A percentile compares a stretch with the other conserved stretches of the same genome.
Conservation (phyloP, 2,888 invertebrate species). For the Atethmia centrago region DNA sequence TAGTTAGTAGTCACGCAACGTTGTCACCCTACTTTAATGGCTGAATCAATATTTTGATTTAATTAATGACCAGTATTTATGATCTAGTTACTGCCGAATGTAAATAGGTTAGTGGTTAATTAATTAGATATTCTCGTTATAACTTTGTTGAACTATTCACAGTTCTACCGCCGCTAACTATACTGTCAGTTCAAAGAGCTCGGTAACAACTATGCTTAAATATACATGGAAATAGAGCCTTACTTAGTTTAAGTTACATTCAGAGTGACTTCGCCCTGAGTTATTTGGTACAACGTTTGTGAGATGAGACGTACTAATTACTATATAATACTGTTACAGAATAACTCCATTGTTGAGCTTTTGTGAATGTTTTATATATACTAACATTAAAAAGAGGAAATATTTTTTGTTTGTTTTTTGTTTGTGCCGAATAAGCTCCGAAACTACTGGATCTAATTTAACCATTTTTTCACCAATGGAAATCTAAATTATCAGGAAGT, state of each 20-base stretch:
- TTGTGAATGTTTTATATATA: no score
- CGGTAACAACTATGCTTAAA: conserved; percentile 23
- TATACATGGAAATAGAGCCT: conserved; percentile 20
- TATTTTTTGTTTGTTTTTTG: no score
- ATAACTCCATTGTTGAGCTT: not conserved
- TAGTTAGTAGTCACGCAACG: conserved; percentile 21
- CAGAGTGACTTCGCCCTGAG: not conserved
- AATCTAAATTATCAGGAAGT: no score
- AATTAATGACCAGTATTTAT: conserved; percentile 24
- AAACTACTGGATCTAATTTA: no score
- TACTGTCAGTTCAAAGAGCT: conserved; percentile 7
- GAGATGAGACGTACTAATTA: not conserved
- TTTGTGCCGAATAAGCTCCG: no score
- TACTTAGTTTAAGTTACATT: conserved; percentile 9
- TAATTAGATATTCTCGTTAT: conserved; percentile 31
- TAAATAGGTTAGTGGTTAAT: conserved; percentile 37
- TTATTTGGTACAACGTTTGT: conserved; percentile 17
- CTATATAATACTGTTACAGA: not conserved
- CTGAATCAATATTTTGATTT: conserved; percentile 24
- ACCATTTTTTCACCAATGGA: no score
- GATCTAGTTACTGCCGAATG: conserved; percentile 20
- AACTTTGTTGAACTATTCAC: conserved; percentile 28
- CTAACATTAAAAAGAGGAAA: no score
- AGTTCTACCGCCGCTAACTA: conserved; percentile 21
- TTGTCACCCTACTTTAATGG: not conserved